Conservation (phyloP, 2,888 invertebrate species). For the Ochropacha duplaris region DNA sequence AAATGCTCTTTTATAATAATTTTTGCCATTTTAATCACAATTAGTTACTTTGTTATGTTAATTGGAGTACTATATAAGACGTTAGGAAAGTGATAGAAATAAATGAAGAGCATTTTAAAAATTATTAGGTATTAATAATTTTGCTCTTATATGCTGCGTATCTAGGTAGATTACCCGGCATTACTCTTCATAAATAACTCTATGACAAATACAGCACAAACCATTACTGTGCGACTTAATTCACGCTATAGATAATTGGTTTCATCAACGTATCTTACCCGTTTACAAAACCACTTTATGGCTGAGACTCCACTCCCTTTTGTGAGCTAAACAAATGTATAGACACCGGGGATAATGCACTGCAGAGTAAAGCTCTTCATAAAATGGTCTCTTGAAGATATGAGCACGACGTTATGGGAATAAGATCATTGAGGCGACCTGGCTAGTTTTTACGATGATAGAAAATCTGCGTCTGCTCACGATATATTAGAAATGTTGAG, state of each 20-base stretch:
- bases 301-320: conserved; percentile 20
- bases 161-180: neutral
- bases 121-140: too few relatives aligned
- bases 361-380: conserved; percentile 24
- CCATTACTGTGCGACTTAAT: conserved; percentile 59
- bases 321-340: conserved; percentile 13
- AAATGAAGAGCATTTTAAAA: too few relatives aligned
- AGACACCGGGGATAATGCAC: conserved; percentile 10
- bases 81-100: too few relatives aligned
- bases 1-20: too few relatives aligned
- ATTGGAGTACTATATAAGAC: too few relatives aligned
- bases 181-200: conserved; percentile 22
- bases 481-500: conserved; percentile 8
- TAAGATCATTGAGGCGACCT: conserved; percentile 46
- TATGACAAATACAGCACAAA: conserved; percentile 28
- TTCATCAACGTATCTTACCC: conserved; percentile 54
- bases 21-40: too few relatives aligned
- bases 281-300: conserved; percentile 24
- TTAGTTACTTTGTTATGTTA: too few relatives aligned
- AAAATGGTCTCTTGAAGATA: conserved; percentile 22
- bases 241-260: conserved; percentile 69
- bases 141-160: too few relatives aligned
- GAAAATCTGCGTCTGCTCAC: conserved; percentile 36
- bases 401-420: conserved; percentile 49
- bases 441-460: conserved; percentile 47